Base-by-base conservation (phyloP, 2,888 invertebrate species). In the Papilio gigon region DNA sequence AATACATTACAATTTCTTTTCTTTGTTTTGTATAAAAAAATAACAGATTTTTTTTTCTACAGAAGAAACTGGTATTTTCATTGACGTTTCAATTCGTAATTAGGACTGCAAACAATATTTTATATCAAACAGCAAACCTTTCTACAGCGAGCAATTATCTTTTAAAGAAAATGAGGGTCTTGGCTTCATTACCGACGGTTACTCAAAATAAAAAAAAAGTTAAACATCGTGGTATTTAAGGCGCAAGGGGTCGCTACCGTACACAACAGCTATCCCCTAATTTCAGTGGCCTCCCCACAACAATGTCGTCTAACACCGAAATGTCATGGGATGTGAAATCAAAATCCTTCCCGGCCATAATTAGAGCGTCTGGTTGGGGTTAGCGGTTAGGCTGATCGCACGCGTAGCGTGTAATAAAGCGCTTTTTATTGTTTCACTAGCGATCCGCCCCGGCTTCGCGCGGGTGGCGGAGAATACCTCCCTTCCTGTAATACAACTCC, bases 261-360 rank as follows among this genome's bases (percentile, higher is more conserved):
- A 50, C 53, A 70, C 71, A 72, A 65, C 20, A 65, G 37, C 65
- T 50, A 65, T 69, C 60, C 65, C 65, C 53, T 33, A 69, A 69
- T 65, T 68, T 69, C 71, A 59, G 37, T 66, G 67, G 59, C 40
- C 62, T 30, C 63, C 70, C 66, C 68, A 65, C 64, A 72, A 75
- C 73, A 76, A 72, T 76, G 73, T 73, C 72, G 75, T 72, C 71
- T 76, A 78, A 80, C 79, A 77, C 68, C 75, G 73, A 74, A 74
- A 77, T 72, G 78, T 78, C 82, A 79, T 70, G 76, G 77, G 79
- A 79, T 73, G 78, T 75, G 78, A 74, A 80, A 82, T 80, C 80
- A 78, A 82, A 85, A 83, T 82, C 81, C 78, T 75, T 74, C 75
- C 77, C 75, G 75, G 76, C 74, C 79, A 80, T 85, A 86, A 87